Evolutionary conservation across 2,113 vertebrate genomes (phyloP).

Genomic region (Piprites chloris): DNA sequence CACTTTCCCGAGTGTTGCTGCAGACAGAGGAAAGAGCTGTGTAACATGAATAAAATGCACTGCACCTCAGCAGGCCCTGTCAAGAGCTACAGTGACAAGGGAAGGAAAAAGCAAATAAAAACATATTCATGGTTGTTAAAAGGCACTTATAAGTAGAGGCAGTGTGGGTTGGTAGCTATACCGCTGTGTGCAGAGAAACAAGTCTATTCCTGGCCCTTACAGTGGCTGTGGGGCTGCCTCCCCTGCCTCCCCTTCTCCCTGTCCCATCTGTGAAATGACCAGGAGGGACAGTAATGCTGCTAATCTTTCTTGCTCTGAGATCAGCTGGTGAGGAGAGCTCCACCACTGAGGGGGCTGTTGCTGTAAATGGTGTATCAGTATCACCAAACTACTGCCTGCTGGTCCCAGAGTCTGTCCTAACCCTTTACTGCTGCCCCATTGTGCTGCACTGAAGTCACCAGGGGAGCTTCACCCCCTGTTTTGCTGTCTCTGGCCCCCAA

Average conservation of each 20-base stretch:
- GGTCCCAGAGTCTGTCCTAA: fast-evolving
- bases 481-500: background rate
- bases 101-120: background rate
- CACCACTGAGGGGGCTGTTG: background rate
- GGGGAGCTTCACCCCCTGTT: background rate
- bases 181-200: background rate
- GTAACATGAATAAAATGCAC: background rate
- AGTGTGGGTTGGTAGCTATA: background rate
- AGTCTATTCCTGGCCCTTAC: background rate
- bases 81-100: background rate
- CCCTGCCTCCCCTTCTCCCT: background rate
- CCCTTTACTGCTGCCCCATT: background rate
- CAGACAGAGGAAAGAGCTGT: fast-evolving
- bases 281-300: fast-evolving
- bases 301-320: background rate
- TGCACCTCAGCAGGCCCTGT: background rate
- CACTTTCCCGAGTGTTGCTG: background rate
- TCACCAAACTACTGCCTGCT: background rate
- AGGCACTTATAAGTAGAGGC: background rate
- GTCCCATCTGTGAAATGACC: background rate
- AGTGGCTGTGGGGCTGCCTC: background rate
- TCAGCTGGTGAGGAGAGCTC: background rate
- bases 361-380: background rate
- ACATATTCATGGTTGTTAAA: background rate
- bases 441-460: fast-evolving